phyloP scores from a whole-genome alignment of 2,797 vertebrate species.

The Enteromius radiatus region DNA sequence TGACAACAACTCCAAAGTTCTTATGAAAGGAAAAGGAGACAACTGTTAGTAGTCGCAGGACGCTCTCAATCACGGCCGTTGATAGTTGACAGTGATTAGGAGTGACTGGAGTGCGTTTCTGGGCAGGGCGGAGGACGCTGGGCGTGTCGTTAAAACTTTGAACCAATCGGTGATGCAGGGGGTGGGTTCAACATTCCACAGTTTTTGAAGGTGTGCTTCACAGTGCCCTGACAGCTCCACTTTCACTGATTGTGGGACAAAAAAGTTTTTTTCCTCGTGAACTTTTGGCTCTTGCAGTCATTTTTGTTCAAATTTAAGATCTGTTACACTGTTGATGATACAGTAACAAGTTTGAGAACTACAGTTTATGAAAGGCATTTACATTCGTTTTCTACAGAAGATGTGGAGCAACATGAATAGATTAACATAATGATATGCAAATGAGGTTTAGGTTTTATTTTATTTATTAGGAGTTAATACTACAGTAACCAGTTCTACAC shows the following conservation, averaged over 20 bases:
- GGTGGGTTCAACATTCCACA: conserved; percentile 59
- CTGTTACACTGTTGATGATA: background rate
- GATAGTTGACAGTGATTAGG: conserved; percentile 51
- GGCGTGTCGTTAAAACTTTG: conserved; percentile 77
- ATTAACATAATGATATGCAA: too few species aligned
- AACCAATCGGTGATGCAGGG: conserved; percentile 69
- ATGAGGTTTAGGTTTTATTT: too few species aligned
- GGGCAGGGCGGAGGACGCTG: conserved; percentile 1
- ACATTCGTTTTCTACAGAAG: too few species aligned
- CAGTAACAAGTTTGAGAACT: background rate
- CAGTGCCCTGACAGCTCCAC: conserved; percentile 70
- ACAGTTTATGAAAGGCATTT: background rate
- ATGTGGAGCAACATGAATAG: too few species aligned
- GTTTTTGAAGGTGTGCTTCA: conserved; percentile 68
- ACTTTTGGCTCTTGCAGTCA: background rate
- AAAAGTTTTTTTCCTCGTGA: conserved; percentile 5
- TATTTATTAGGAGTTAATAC: too few species aligned
- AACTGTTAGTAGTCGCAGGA: conserved; percentile 13
- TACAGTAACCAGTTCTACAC: too few species aligned
- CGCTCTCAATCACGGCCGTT: conserved; percentile 42
- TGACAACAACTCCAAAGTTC: conserved; percentile 18
- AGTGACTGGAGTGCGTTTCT: conserved; percentile 53
- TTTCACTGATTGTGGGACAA: background rate
- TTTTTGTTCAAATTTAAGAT: background rate
- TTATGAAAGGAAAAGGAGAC: background rate